Evolutionary conservation across 2,797 vertebrate species (phyloP).

Genomic region (Glyptemys insculpta): DNA sequence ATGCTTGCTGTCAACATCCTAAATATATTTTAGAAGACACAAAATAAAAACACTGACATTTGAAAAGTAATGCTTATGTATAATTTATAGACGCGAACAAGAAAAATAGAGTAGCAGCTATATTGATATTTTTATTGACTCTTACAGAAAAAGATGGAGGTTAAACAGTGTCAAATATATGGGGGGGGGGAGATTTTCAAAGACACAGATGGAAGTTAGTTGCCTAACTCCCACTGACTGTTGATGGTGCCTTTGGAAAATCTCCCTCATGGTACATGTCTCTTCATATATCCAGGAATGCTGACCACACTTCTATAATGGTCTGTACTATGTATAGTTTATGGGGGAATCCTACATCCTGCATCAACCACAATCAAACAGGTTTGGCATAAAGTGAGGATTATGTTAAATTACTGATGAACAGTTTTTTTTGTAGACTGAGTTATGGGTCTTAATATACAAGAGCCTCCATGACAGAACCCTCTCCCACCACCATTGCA

Average conservation of each 20-base stretch:
- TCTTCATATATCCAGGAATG: neutral
- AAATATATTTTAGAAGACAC: neutral
- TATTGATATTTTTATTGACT: neutral
- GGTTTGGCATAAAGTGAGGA: neutral
- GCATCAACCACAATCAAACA: conserved; percentile 19
- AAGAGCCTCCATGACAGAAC: neutral
- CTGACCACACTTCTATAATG: neutral
- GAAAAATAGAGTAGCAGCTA: conserved; percentile 18
- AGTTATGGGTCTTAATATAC: neutral
- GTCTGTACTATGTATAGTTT: neutral
- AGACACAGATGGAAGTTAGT: neutral
- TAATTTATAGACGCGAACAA: neutral
- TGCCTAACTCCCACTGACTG: neutral
- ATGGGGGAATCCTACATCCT: neutral
- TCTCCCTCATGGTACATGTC: neutral
- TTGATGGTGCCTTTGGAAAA: neutral
- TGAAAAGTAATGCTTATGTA: neutral
- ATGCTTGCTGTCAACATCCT: conserved; percentile 35
- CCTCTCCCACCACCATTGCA: too few relatives aligned
- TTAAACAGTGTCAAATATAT: neutral
- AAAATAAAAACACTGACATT: conserved; percentile 37
- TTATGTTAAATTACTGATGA: neutral
- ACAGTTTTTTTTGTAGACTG: neutral
- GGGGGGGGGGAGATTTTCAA: conserved; percentile 12
- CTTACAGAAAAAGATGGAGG: neutral